phyloP scores from a whole-genome alignment of 2,113 vertebrate genomes.

The Phyllopteryx taeniolatus region DNA sequence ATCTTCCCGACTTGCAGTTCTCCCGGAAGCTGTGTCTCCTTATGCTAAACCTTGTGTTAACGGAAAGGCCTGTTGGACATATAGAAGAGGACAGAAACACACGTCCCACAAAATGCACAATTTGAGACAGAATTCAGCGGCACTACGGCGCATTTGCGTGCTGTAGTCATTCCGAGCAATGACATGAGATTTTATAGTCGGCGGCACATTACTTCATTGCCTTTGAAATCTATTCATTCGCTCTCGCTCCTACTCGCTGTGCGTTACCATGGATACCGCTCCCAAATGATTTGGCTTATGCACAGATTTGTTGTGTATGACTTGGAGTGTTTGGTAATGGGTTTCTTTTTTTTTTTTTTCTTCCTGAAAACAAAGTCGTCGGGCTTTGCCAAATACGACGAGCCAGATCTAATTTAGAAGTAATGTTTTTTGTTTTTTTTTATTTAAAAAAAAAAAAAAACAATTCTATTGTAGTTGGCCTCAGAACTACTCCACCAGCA shows the following conservation, averaged over 20 bases:
- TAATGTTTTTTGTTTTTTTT: not conserved
- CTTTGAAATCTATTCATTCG: constrained; percentile 60
- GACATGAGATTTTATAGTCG: constrained; percentile 54
- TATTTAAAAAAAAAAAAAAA: too few species aligned
- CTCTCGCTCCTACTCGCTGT: constrained; percentile 65
- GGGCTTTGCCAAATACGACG: constrained; percentile 20
- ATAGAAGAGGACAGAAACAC: not conserved
- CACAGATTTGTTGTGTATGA: constrained; percentile 60
- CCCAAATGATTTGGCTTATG: constrained; percentile 57
- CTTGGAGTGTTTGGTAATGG: constrained; percentile 44
- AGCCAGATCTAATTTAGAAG: not conserved
- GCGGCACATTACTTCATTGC: constrained; percentile 58
- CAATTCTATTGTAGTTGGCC: not conserved
- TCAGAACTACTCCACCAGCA: not conserved
- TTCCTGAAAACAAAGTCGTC: constrained; percentile 34
- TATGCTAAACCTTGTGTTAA: constrained; percentile 46
- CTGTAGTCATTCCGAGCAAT: constrained; percentile 28
- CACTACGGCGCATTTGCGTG: constrained; percentile 19
- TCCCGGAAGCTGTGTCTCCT: constrained; percentile 32
- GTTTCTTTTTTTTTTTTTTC: constrained; percentile 38
- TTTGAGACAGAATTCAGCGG: not conserved
- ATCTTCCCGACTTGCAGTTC: constrained; percentile 16
- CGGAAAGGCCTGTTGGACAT: constrained; percentile 30
- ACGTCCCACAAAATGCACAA: not conserved
- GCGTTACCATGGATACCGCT: constrained; percentile 68